These are phyloP conservation scores for Cinclus mexicanus DNA, from an alignment of 2,113 vertebrate genomes.

Conservation along the genomic window DNA sequence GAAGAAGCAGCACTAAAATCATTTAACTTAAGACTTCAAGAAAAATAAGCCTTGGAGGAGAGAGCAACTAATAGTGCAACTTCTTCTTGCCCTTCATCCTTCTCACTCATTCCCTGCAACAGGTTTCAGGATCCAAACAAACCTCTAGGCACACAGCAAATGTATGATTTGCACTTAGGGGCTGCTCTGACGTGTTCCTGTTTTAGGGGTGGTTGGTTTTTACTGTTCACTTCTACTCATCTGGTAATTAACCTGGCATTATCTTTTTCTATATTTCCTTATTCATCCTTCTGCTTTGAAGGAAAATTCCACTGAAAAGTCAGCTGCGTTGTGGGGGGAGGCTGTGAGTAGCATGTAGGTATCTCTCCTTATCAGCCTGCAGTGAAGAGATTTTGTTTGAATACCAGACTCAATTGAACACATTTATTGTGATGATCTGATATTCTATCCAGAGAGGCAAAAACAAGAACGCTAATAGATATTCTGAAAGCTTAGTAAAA, in stretches of 20 bases:
- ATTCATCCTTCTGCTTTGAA: not conserved
- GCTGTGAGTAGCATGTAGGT: not conserved
- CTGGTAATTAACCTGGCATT: not conserved
- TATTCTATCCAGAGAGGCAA: not conserved
- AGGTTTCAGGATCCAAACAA: not conserved
- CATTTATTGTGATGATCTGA: not conserved
- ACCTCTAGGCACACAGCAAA: not conserved
- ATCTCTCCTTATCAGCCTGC: not conserved
- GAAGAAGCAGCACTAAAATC: not conserved
- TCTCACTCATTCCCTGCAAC: not conserved
- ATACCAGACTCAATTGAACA: not conserved
- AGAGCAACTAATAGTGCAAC: not conserved
- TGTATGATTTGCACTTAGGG: not conserved
- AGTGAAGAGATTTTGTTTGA: not conserved
- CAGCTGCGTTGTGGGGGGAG: not conserved
- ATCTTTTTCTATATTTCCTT: not conserved
- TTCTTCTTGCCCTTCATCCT: not conserved
- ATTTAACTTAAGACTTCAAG: not conserved
- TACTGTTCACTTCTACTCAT: not conserved
- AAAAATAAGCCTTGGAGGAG: not conserved
- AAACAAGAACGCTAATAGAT: not conserved
- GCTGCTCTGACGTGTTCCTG: not conserved
- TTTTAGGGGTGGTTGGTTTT: not conserved
- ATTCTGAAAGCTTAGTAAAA: not conserved
- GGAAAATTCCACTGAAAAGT: not conserved